Evolutionary conservation across 2,797 vertebrate genomes (phyloP), one percentile per base, ranked within the genome.

Genomic region (Neomorphus geoffroyi): DNA sequence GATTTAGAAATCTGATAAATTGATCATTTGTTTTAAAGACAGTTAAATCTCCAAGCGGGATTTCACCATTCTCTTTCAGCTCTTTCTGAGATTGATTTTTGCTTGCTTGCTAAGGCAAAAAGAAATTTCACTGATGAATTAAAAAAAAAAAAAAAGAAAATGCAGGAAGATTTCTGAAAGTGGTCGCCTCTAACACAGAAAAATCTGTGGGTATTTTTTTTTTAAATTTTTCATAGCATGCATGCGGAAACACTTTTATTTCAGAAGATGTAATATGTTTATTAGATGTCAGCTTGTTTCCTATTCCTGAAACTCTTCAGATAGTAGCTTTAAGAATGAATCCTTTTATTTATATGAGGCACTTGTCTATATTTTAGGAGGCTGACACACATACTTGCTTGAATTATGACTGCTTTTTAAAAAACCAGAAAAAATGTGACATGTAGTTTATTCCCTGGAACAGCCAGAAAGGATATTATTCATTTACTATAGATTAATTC

Each of bases 401-500:
- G 56, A 96, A 87, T 90, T 74, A 79, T 62, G 65, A 88, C 60
- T 71, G 41, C 10, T 82, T 69, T 94, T 95, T 91, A 72, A 9
- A 51, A 86, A 92, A 33, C 6, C 6, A 82, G 41, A 73, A 91
- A 84, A 69, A 82, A 69, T 17, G 27, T 0, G 14, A 56, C 61
- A 74, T 74, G 39, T 64, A 77, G 74, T 92, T 93, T 92, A 50
- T 85, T 92, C 83, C 61, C 60, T 75, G 39, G 28, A 80, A 93
- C 0, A 6, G 37, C 39, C 56, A 7, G 2, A 93, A 87, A 87
- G 37, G 41, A 80, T 90, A 93, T 89, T 86, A 88, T 80, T 94
- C 71, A 88, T 93, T 96, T 94, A 90, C 80, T 90, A 78, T 64
- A 90, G 85, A 95, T 92, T 91, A 96, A 92, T 95, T 88, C 88